Evolutionary conservation across 2,888 invertebrate genomes (phyloP), one percentile per base, ranked within the genome.

Genomic region (Drosophila nigritarsus): DNA sequence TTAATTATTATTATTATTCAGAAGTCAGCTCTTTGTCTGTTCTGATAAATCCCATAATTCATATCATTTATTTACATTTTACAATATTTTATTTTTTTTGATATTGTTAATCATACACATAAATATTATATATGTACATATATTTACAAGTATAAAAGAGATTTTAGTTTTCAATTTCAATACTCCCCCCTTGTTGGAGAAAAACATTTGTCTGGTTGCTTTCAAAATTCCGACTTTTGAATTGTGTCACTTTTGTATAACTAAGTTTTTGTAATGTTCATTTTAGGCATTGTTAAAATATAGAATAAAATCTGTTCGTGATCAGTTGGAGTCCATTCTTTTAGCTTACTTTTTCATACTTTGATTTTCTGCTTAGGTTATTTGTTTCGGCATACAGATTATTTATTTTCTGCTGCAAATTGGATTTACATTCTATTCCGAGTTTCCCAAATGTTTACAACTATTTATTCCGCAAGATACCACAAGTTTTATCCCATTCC

Each of bases 11-110:
- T 1, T n/a, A 4, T n/a, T n/a, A n/a, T 40, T 9, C 40, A 40
- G 9, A 40, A 40, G 9, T 40, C 40, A 9, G 9, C 9, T 0
- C 4, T 36, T 1, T n/a, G 2, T 9, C 0, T n/a, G 9, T n/a
- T 40, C 40, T 9, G 9, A 9, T n/a, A 40, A 40, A 40, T 4
- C 40, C 9, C n/a, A 40, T 40, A 0, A n/a, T 9, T 40, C n/a
- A 40, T 40, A 2, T 40, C 3, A 40, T 2, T 40, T 9, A n/a
- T n/a, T 8, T 3, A 38, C 8, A n/a, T 38, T 42, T 3, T 42
- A 2, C 40, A 11, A 42, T n/a, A 42, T 6, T 20, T 42, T 13
- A 7, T 20, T 20, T 6, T 20, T 6, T 3, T 13, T 7, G 3
- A 20, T 1, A 20, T 45, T 20, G 20, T 20, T 3, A 42, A 42